phyloP scores from a whole-genome alignment of 2,113 vertebrate genomes.

The Anguilla rostrata region DNA sequence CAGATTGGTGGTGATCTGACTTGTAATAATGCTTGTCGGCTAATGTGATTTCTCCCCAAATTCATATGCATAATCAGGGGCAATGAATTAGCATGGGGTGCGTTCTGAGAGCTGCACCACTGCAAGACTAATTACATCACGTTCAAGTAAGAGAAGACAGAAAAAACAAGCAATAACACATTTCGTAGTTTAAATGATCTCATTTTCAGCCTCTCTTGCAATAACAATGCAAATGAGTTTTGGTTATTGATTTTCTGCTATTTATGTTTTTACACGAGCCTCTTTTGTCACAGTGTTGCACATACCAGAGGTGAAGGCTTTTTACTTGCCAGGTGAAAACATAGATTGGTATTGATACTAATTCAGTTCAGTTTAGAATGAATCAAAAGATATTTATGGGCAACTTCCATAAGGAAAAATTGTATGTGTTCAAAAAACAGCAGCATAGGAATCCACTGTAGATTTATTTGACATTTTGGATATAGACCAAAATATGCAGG shows the following conservation, averaged over 20 bases:
- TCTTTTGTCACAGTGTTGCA: neutral
- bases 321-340: neutral
- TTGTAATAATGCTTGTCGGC: slow-evolving; percentile 29
- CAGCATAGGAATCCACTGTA: slow-evolving; percentile 12
- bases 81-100: slow-evolving; percentile 29
- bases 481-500: slow-evolving; percentile 20
- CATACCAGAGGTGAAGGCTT: neutral
- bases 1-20: slow-evolving; percentile 24
- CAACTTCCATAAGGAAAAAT: slow-evolving; percentile 7
- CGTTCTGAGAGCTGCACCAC: neutral
- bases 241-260: slow-evolving; percentile 24
- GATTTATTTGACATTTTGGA: slow-evolving; percentile 2
- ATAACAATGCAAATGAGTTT: slow-evolving; percentile 22
- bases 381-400: slow-evolving; percentile 16
- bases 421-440: slow-evolving; percentile 9
- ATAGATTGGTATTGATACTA: neutral
- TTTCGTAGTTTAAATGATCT: slow-evolving; percentile 13
- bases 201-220: slow-evolving; percentile 4
- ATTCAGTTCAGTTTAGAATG: slow-evolving; percentile 4
- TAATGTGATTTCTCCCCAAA: slow-evolving; percentile 33
- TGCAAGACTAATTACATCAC: slow-evolving; percentile 22
- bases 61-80: slow-evolving; percentile 32
- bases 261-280: neutral
- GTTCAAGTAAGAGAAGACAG: neutral
- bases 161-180: slow-evolving; percentile 29